Conservation (phyloP, 1,140 invertebrate species). For the Muscidifurax raptorellus region DNA sequence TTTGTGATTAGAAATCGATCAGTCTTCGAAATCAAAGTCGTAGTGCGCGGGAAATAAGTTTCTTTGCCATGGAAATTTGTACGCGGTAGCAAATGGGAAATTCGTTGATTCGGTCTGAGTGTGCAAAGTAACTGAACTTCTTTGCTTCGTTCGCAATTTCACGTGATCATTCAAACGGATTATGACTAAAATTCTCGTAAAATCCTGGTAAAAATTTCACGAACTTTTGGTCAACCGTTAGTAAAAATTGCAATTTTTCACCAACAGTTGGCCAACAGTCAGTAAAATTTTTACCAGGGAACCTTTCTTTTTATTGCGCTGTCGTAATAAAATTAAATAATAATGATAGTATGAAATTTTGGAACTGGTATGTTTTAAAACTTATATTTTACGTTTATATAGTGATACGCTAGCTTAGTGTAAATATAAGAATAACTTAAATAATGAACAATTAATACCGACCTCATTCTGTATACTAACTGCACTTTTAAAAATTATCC, state of each 20-base stretch:
- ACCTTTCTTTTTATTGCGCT: not conserved
- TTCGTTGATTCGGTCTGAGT: not conserved
- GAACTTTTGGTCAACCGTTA: too few species aligned
- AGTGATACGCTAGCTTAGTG: too few species aligned
- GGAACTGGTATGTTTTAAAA: too few species aligned
- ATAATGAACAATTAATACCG: too few species aligned
- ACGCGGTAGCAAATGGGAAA: slow-evolving; percentile 6
- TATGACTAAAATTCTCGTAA: slow-evolving; percentile 1
- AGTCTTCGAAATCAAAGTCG: slow-evolving; percentile 8
- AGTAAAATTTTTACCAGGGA: too few species aligned
- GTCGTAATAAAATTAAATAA: not conserved
- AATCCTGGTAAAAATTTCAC: too few species aligned
- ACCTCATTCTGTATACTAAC: too few species aligned
- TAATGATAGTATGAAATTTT: too few species aligned
- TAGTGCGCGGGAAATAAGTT: slow-evolving; percentile 25
- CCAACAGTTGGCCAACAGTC: too few species aligned
- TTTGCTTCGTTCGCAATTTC: not conserved
- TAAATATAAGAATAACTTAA: too few species aligned
- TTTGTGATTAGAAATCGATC: slow-evolving; percentile 47
- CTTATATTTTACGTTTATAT: too few species aligned
- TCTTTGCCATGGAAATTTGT: slow-evolving; percentile 9
- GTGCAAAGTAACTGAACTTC: not conserved
- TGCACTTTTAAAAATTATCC: not conserved
- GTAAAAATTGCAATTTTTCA: too few species aligned
- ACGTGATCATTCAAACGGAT: slow-evolving; percentile 1